Evolutionary conservation across 2,113 vertebrate genomes (phyloP), one percentile per base, ranked within the genome.

Genomic region (Sinocyclocheilus maitianheensis): DNA sequence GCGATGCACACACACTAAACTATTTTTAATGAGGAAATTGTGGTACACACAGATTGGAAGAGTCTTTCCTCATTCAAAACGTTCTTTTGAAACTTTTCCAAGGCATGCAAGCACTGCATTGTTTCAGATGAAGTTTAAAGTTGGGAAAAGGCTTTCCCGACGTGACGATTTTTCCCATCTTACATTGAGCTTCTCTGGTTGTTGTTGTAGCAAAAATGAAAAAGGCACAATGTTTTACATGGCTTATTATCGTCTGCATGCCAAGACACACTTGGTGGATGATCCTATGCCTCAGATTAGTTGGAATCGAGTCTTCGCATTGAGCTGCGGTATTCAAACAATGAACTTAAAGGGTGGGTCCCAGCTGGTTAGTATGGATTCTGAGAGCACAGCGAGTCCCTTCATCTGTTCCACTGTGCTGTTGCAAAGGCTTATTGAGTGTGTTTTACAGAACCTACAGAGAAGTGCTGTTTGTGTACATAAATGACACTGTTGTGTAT

Each of bases 391-490:
- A 26, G 62, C n/a, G 3, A 65, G 10, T 11, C 3, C 3, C 62
- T 65, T 65, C 62, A 65, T 65, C 62, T 65, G 20, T 3, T 63
- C 60, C 13, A 26, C 30, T 3, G 14, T 14, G 30, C 30, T 34
- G 40, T 7, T 34, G 12, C 1, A 71, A 71, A 71, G 30, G 34
- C 16, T 30, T 71, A 71, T 71, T 30, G 34, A 37, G 67, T 71
- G 67, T 8, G 67, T 9, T 30, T 34, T 16, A 30, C 2, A 60
- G 6, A 60, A 60, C 55, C 55, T 18, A 37, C 34, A 37, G 30
- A 71, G 67, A 71, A 34, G 65, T 69, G 30, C 65, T 34, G 65
- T 69, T 69, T 26, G 65, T 34, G 65, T 69, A 69, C 24, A 69
- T 69, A 16, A 69, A 69, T 16, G 65, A 69, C 65, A 37, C 14